These are phyloP conservation scores for Denticeps clupeoides DNA, from an alignment of 2,797 vertebrate genomes.

Conservation along the genomic window DNA sequence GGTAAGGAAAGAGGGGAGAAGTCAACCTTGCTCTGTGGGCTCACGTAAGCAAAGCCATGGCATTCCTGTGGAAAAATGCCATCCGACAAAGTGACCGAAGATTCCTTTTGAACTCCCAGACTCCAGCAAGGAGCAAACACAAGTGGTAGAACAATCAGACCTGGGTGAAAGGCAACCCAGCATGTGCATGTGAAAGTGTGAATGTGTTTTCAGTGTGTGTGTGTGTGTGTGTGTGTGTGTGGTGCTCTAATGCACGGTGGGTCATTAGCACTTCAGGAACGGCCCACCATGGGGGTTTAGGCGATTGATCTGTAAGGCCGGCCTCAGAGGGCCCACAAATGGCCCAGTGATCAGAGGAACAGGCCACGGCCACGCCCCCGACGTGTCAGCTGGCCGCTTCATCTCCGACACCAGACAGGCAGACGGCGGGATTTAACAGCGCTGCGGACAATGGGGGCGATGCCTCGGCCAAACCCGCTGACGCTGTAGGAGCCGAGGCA, in stretches of 20 bases:
- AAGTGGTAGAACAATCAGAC: conserved; percentile 54
- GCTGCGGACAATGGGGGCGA: conserved; percentile 10
- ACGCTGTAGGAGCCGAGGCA: no score
- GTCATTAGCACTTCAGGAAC: conserved; percentile 57
- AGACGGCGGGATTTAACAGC: conserved; percentile 19
- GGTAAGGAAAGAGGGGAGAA: no score
- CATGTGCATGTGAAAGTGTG: no score
- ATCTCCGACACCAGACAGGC: conserved; percentile 41
- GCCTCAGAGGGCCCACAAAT: no score
- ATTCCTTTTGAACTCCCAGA: conserved; percentile 32
- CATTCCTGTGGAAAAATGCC: no score
- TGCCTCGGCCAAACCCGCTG: no score
- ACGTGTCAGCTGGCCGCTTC: conserved; percentile 62
- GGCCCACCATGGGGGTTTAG: conserved; percentile 40
- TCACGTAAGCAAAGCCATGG: no score
- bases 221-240: background rate
- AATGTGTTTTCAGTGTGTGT: conserved; percentile 1
- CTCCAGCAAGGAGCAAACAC: conserved; percentile 37
- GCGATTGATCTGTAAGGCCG: no score
- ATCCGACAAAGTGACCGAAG: no score
- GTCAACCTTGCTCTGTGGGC: no score
- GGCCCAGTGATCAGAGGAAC: conserved; percentile 56
- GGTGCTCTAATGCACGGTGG: conserved; percentile 47
- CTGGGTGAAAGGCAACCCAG: no score
- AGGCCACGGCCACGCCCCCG: conserved; percentile 40